A percentile compares a stretch with the other conserved stretches of the same genome.
phyloP scores from a whole-genome alignment of 35 echinoderm and acorn worm genomes.

The Stichopus chloronotus region DNA sequence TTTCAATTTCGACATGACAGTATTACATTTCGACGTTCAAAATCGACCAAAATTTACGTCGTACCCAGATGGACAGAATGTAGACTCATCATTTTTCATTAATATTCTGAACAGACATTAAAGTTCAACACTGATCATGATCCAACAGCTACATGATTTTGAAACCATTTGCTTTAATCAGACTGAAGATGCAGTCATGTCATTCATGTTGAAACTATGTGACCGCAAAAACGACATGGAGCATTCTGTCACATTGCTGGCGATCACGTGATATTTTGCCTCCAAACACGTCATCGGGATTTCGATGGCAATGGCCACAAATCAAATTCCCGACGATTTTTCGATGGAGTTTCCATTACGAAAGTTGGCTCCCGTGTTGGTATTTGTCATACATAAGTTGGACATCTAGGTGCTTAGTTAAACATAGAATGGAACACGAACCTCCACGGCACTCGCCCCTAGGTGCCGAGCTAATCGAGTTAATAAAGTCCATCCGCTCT shows the following conservation, averaged over 20 bases:
- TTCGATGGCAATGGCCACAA: slow-evolving; percentile 52
- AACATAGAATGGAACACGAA: slow-evolving; percentile 58
- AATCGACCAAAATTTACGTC: too few relatives aligned
- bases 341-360: slow-evolving; percentile 46
- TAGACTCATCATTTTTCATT: too few relatives aligned
- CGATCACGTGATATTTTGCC: slow-evolving; percentile 36
- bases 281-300: slow-evolving; percentile 28
- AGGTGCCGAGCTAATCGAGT: slow-evolving; percentile 53
- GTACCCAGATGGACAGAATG: too few relatives aligned
- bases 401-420: slow-evolving; percentile 55
- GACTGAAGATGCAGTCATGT: too few relatives aligned
- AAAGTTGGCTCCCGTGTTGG: slow-evolving; percentile 41
- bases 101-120: too few relatives aligned
- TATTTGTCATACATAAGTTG: slow-evolving; percentile 59
- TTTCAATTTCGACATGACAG: too few relatives aligned
- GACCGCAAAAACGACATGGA: background rate
- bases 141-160: too few relatives aligned
- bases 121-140: too few relatives aligned
- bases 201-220: background rate
- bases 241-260: background rate
- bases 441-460: slow-evolving; percentile 31
- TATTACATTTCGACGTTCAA: too few relatives aligned
- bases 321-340: slow-evolving; percentile 54
- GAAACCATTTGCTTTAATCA: too few relatives aligned
- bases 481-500: slow-evolving; percentile 23